Conservation (phyloP, 2,113 vertebrate species). For the Vulpes vulpes region DNA sequence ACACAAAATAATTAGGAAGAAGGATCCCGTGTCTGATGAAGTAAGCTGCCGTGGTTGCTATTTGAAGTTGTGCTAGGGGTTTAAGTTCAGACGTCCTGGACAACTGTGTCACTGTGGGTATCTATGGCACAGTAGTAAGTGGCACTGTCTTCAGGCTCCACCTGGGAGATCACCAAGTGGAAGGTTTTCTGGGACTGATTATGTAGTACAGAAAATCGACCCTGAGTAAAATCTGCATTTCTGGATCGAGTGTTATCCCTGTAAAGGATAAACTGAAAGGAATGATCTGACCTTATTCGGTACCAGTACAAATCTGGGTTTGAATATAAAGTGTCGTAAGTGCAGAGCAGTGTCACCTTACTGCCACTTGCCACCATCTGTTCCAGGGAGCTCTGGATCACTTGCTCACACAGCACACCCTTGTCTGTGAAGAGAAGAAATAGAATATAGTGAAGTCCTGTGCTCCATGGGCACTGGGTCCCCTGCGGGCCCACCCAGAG, state of each 20-base stretch:
- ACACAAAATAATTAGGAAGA: not conserved
- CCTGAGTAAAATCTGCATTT: not conserved
- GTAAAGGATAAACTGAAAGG: constrained; percentile 67
- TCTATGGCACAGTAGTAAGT: constrained; percentile 26
- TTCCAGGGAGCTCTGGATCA: not conserved
- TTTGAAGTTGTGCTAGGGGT: not conserved
- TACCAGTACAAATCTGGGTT: constrained; percentile 71
- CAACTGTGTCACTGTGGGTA: not conserved
- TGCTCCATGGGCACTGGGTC: not conserved
- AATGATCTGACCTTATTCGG: not conserved
- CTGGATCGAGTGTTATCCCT: rapidly evolving
- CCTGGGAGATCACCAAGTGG: constrained; percentile 61
- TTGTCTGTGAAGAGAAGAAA: constrained; percentile 60
- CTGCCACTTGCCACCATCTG: not conserved
- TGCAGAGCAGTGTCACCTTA: not conserved
- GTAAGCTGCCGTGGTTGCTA: not conserved
- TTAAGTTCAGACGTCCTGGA: constrained; percentile 37
- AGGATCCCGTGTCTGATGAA: not conserved
- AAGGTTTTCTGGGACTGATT: not conserved
- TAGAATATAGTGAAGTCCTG: not conserved
- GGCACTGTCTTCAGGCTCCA: constrained; percentile 29
- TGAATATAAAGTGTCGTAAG: rapidly evolving
- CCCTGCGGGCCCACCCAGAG: not conserved
- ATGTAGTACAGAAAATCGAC: constrained; percentile 40
- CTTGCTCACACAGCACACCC: not conserved